Conservation (phyloP, 2,113 vertebrate species). For the Pangasianodon gigas region DNA sequence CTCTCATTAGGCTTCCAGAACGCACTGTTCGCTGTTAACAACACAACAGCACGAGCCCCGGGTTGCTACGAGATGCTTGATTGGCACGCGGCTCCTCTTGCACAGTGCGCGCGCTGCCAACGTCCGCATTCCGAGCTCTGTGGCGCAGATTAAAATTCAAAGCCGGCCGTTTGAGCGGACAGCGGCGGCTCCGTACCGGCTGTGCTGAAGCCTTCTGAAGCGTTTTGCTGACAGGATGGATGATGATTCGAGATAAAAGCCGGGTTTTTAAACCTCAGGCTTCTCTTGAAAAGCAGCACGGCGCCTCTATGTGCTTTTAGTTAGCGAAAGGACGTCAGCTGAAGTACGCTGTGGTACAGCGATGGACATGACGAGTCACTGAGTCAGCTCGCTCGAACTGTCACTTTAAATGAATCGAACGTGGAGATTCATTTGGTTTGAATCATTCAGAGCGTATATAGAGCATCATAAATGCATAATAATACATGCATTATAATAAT, state of each 20-base stretch:
- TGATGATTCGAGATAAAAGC: not conserved
- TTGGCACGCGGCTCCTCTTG: slow-evolving; percentile 42
- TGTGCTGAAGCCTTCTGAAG: not conserved
- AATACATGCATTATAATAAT: not conserved
- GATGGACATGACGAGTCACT: not conserved
- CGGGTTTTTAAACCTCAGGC: not conserved
- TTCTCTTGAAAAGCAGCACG: not conserved
- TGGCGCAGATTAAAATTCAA: slow-evolving; percentile 72
- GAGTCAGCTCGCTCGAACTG: not conserved
- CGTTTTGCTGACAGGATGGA: not conserved
- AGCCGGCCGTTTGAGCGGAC: slow-evolving; percentile 37
- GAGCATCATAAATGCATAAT: not conserved
- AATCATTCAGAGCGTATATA: not conserved
- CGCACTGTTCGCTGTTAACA: not conserved
- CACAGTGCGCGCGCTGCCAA: slow-evolving; percentile 42
- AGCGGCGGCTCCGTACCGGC: not conserved
- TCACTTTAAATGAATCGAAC: not conserved
- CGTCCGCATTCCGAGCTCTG: slow-evolving; percentile 73
- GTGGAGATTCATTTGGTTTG: not conserved
- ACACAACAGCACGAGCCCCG: not conserved
- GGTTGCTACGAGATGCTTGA: slow-evolving; percentile 37
- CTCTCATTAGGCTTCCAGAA: not conserved
- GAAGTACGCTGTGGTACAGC: not conserved
- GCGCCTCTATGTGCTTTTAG: not conserved
- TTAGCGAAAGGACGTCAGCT: not conserved